These are phyloP conservation scores for Rhyzopertha dominica DNA, from an alignment of 1,140 invertebrate genomes.

Conservation along the genomic window DNA sequence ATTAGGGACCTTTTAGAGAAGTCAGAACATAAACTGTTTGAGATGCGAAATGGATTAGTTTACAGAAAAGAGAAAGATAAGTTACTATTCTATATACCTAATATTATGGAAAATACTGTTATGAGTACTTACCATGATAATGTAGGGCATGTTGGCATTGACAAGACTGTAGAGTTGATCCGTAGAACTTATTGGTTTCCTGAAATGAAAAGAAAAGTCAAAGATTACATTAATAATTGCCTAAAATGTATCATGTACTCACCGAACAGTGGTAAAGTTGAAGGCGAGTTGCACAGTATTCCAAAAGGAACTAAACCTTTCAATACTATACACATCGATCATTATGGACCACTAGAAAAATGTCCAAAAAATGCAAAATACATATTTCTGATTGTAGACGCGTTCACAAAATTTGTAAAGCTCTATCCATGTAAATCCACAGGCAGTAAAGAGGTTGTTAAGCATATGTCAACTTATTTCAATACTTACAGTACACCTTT, in stretches of 20 bases:
- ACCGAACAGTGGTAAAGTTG: constrained; percentile 24
- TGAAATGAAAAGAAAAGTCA: constrained; percentile 29
- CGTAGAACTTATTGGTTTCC: constrained; percentile 35
- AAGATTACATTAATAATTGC: constrained; percentile 26
- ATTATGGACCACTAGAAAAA: constrained; percentile 31
- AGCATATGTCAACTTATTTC: constrained; percentile 20
- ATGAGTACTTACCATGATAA: constrained; percentile 27
- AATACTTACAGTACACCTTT: constrained; percentile 15
- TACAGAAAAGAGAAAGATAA: constrained; percentile 9
- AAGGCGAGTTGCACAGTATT: constrained; percentile 29
- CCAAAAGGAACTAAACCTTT: constrained; percentile 34
- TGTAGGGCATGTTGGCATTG: constrained; percentile 18
- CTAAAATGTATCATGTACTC: constrained; percentile 33
- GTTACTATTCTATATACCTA: constrained; percentile 31
- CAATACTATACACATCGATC: constrained; percentile 34
- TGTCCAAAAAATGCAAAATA: constrained; percentile 14
- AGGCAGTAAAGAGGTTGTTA: constrained; percentile 16
- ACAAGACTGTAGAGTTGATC: constrained; percentile 22
- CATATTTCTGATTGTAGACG: constrained; percentile 30
- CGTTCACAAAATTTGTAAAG: constrained; percentile 29
- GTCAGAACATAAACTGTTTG: constrained; percentile 10
- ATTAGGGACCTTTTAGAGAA: constrained; percentile 8
- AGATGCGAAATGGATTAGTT: constrained; percentile 14
- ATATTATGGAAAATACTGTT: constrained; percentile 25
- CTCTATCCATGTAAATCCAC: constrained; percentile 19